Evolutionary conservation across 2,888 invertebrate genomes (phyloP), one percentile per base, ranked within the genome.

Genomic region (Drosophila diplacantha): DNA sequence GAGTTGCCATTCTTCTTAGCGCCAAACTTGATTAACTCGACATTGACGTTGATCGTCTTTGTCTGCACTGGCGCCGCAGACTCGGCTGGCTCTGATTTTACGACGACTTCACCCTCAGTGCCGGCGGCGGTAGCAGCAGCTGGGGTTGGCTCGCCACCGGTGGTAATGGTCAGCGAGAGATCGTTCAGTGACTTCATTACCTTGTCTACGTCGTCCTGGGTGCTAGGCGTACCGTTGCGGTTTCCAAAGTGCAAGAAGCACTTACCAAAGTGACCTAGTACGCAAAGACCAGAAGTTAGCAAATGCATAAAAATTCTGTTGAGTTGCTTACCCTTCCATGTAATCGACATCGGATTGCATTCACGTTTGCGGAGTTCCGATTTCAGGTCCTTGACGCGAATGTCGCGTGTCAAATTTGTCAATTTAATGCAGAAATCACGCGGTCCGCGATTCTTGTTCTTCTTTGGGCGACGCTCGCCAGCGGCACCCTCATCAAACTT

Each of bases 161-260:
- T 76, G 50, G 75, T 75, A 22, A 86, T 76, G 38, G 86, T 86
- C 68, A 87, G 62, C 49, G 87, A 83, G 67, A 88, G 81, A 78
- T 88, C 85, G 58, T 84, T 83, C n/a, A 88, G 76, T 34, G 87
- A 85, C 63, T 87, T 76, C 12, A 88, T 72, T 47, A 88, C 87
- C 69, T 85, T 86, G 50, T 87, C 84, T 54, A 88, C 82, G 55
- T 87, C 87, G 22, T 84, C 87, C 38, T 88, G 88, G 53, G 85
- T 83, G 69, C 86, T 85, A 35, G 86, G 82, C 32, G 67, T 73
- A 46, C 90, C 90, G 75, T 90, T 90, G 51, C 91, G 90, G 86
- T 93, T 94, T 73, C 92, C 92, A 88, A 94, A 94, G 86, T 94
- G 94, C 74, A 95, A 89, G 81, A 92, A 93, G 83, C 93, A 93